Base-by-base conservation (phyloP, 2,888 invertebrate species). In the Drosophila sordidula region DNA sequence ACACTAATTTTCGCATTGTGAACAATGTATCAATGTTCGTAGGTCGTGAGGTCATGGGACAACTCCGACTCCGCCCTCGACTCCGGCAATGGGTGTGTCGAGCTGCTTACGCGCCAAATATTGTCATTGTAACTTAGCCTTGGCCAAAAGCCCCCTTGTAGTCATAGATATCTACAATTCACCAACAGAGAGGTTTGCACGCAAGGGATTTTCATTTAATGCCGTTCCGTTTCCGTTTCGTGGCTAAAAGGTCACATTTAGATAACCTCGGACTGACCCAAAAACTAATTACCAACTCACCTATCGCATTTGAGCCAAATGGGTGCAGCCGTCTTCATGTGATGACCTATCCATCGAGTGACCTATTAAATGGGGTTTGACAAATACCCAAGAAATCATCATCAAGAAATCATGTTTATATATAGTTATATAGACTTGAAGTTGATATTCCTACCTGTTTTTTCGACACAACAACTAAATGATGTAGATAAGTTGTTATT, bases 181-280 rank as follows among this genome's bases (percentile, higher is more conserved):
- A 51, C 57, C 66, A 65, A 56, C 36, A 39, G 49, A 25, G 16
- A 29, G 36, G 32, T 59, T 71, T 49, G 46, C 57, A 81, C 87
- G 80, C 80, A 80, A 80, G 87, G 63, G 84, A 74, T 73, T 58
- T 66, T 55, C 45, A 69, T 63, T 63, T 45, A 44, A 51, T 61
- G 45, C 42, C 25, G 44, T 32, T 59, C 42, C 22, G 36, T 32
- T 59, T 75, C 49, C 49, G 44, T 49, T 47, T 32, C 47, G 45
- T 59, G 52, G 66, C 44, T 66, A 54, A 81, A 85, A 75, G 56
- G 49, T 77, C 73, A 32, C 73, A 29, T 54, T 70, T 70, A 75
- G 51, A 58, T 68, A 68, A 2, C 22, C 56, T 54, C 55, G 54
- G 36, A 44, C 18, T 47, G 79, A 70, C 76, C 76, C 64, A 70